Evolutionary conservation across 2,888 invertebrate genomes (phyloP), one percentile per base, ranked within the genome.

Genomic region (Orgyia antiqua): DNA sequence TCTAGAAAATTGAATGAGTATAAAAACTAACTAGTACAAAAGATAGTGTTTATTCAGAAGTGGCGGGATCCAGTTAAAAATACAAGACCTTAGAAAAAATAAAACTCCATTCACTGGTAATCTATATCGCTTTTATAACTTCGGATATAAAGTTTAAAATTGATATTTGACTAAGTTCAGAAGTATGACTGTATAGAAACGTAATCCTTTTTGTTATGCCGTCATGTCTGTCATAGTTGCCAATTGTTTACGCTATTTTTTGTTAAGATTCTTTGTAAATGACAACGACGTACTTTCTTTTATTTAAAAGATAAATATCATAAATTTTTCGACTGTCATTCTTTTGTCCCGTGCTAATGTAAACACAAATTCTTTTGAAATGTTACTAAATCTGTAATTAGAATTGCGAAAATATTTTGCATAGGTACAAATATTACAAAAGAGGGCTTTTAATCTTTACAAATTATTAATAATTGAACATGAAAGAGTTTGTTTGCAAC

Each of bases 141-240:
- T 8, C 10, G 2, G 18, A 0, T 8, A 13, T 59, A 68, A 47
- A 55, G 65, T 52, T 55, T 10, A 63, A 38, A 49, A 45, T 69
- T 21, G 10, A 17, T 25, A 17, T 12, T 21, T 12, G 2, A 13
- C 8, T 10, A 17, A 17, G n/a, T 37, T 29, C 26, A n/a, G n/a
- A 44, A 38, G 39, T 33, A 41, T 36, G 36, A 36, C 45, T 32
- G 30, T 36, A 31, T 24, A 37, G 17, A 51, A 38, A 57, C 59
- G 57, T 77, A 79, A 84, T 80, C 84, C 84, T 79, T 83, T 77
- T 71, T 74, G 78, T 72, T 58, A 63, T 58, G 63, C 71, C 51
- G 66, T 68, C 68, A 74, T 59, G 74, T 62, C 63, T 79, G 84
- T 83, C 83, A 78, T 76, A 68, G 66, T 73, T 70, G 61, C 64